Conservation (phyloP, 2,888 invertebrate genomes). For the Campopleginae sp. region DNA sequence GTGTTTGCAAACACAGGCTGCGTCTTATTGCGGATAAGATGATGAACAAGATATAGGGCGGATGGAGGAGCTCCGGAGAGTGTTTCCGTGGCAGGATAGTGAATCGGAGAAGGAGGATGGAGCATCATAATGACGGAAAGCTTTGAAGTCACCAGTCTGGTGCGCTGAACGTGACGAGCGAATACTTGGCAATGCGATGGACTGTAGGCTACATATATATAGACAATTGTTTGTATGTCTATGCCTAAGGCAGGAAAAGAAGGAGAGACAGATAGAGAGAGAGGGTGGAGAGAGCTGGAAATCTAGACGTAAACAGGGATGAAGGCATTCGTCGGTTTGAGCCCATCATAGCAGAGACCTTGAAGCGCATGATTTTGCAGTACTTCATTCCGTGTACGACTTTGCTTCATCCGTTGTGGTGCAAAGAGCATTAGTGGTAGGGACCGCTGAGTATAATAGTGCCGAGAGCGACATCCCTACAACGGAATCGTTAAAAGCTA, state of each 20-base stretch:
- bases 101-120: conserved; percentile 33
- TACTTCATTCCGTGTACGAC: conserved; percentile 38
- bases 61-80: not conserved
- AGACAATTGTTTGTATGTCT: conserved; percentile 1
- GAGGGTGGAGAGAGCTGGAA: conserved; percentile 38
- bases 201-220: not conserved
- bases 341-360: conserved; percentile 39
- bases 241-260: not conserved
- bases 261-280: not conserved
- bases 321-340: conserved; percentile 42
- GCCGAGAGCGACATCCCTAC: conserved; percentile 36
- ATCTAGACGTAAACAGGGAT: conserved; percentile 31
- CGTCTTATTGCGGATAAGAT: conserved; percentile 74
- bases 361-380: conserved; percentile 50
- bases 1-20: conserved; percentile 70
- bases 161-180: conserved; percentile 41
- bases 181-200: conserved; percentile 51
- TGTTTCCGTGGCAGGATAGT: conserved; percentile 43
- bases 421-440: conserved; percentile 27
- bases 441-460: conserved; percentile 48
- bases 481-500: conserved; percentile 43
- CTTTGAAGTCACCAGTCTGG: conserved; percentile 72
- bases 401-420: conserved; percentile 22
- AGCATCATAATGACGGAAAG: conserved; percentile 56
- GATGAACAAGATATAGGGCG: conserved; percentile 26